Base-by-base conservation (phyloP, 2,113 vertebrate species). In the Odocoileus virginianus region DNA sequence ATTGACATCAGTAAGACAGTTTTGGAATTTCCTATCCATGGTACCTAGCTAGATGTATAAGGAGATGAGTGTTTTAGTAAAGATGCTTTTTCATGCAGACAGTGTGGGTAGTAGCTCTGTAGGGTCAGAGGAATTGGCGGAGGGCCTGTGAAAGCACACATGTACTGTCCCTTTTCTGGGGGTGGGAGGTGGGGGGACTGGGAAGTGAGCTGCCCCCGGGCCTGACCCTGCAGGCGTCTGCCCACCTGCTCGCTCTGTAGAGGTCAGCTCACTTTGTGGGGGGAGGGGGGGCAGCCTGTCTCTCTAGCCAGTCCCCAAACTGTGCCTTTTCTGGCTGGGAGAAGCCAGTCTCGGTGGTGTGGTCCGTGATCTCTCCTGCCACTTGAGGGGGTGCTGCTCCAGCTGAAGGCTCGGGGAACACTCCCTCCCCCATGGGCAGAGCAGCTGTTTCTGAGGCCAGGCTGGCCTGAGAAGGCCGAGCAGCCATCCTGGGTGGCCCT, bases 351-450 rank as follows among this genome's bases (percentile, higher is more conserved):
- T 50, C 19, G 10, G 58, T 7, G 81, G 95, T 89, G 90, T 97
- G 30, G 45, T 40, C 88, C 74, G 90, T 97, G 36, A 45, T 43
- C 88, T 92, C 57, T 58, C 91, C 94, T 97, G n/a, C 91, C 98
- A 94, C 94, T 98, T 98, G 97, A 97, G 87, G 93, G 97, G 97
- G 95, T 94, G 57, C 97, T 97, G 87, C 97, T 90, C 87, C 64
- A 96, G 79, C 27, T n/a, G 89, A 94, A n/a, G 50, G 52, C 21
- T 91, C 16, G 7, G 82, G 88, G 94, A 87, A 4, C 16, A 43
- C 57, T 82, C 60, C 6, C 36, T 60, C 23, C 7, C 91, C 50
- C 61, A 45, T 7, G 79, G 60, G 50, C 61, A 92, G 61, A 96
- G 47, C 93, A 88, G 82, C 55, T 52, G 2, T 54, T 87, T 95